Evolutionary conservation across 2,113 vertebrate species (phyloP).

Genomic region (Dunckerocampus dactyliophorus): DNA sequence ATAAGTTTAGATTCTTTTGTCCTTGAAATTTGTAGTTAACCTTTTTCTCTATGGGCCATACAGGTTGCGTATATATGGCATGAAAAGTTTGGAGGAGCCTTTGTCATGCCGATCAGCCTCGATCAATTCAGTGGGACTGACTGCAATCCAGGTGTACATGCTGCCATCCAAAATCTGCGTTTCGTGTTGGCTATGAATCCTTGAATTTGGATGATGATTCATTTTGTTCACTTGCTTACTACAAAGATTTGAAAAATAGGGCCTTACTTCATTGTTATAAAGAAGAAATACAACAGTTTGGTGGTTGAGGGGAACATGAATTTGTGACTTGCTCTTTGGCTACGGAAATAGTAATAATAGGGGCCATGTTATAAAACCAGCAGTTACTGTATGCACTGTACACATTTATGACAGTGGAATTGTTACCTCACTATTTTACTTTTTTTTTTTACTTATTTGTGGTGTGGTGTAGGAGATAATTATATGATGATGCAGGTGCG

Average conservation of each 20-base stretch:
- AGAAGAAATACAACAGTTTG: not conserved
- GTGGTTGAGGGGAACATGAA: not conserved
- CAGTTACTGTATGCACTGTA: not conserved
- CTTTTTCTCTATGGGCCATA: not conserved
- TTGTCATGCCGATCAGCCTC: conserved; percentile 78
- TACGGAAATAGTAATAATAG: not conserved
- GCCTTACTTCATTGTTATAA: not conserved
- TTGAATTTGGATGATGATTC: not conserved
- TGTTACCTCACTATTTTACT: not conserved
- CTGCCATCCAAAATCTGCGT: conserved; percentile 68
- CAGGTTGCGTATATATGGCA: conserved; percentile 67
- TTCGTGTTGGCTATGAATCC: too few species aligned
- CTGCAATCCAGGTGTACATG: conserved; percentile 70
- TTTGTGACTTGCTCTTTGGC: too few species aligned
- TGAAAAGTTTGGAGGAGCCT: conserved; percentile 77
- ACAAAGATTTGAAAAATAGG: not conserved
- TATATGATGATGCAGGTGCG: not conserved
- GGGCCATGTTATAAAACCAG: not conserved
- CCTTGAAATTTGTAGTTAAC: not conserved
- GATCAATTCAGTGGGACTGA: conserved; percentile 78
- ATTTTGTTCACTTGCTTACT: not conserved
- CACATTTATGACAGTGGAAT: not conserved
- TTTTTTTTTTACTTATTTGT: not conserved
- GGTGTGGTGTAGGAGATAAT: not conserved
- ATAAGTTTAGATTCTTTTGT: too few species aligned